Base-by-base conservation (phyloP, 2,113 vertebrate genomes). In the Calidris pygmaea region DNA sequence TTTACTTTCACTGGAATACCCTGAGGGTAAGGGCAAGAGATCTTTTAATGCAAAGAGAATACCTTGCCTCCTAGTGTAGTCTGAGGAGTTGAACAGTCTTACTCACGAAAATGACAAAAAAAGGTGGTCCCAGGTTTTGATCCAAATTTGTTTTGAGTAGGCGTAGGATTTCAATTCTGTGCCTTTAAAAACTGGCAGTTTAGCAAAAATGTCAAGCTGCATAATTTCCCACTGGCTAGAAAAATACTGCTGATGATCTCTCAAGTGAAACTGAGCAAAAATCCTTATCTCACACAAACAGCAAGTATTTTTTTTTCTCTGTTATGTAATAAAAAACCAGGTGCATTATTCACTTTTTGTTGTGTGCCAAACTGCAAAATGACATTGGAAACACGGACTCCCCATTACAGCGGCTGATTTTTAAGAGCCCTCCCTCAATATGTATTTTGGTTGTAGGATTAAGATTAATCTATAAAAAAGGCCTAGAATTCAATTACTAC, bases 111-210 rank as follows among this genome's bases (percentile, higher is more conserved):
- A 56, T 22, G 6, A 55, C 27, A 41, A 23, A 90, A 73, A 85
- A 48, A 15, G 3, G 26, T 53, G 43, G 75, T 62, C 26, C 16
- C 17, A 26, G 10, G 24, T 67, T 90, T 90, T 85, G 68, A 76
- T 85, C 43, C 53, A 79, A 9, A 68, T 71, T 79, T 41, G 10
- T 63, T 77, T 56, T 43, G 82, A 50, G 58, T 45, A 16, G 39
- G 23, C 7, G 5, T 23, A 68, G 50, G 34, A 87, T 87, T 89
- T 95, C 0, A 0, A 30, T 43, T 75, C 73, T 68, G 59, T 93
- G 70, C 89, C 94, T 96, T 95, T 94, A 94, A 94, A 89, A 95
- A 68, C 19, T 45, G 19, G 27, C 76, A 78, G 65, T 50, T 95
- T 65, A 91, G 70, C 70, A 79, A 89, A 89, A 89, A 45, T 75